Conservation (phyloP, 2,797 vertebrate genomes). For the Tragelaphus eurycerus region DNA sequence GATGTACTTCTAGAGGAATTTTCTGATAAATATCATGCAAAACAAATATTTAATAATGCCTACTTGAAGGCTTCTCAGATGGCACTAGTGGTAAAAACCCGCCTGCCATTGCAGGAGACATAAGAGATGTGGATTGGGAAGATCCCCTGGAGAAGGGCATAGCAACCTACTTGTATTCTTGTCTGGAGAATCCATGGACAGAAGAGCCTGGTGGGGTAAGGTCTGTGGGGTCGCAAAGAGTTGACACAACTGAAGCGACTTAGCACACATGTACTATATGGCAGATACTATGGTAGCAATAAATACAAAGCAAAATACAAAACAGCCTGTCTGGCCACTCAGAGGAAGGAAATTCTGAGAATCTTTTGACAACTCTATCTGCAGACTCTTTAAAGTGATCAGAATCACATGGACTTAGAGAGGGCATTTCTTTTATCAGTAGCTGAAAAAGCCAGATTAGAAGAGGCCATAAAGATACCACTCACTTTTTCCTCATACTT, state of each 20-base stretch:
- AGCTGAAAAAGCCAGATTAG: background rate
- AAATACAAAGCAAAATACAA: background rate
- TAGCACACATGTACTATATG: background rate
- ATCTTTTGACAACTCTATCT: background rate
- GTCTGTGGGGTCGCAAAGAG: background rate
- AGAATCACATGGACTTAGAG: background rate
- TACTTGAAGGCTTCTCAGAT: background rate
- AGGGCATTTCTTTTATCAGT: background rate
- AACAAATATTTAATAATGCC: constrained; percentile 8
- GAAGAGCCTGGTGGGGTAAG: background rate
- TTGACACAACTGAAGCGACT: background rate
- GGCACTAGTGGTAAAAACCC: background rate
- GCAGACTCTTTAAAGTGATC: background rate
- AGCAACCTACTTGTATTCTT: background rate
- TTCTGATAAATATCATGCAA: background rate
- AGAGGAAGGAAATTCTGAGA: background rate
- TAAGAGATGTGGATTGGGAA: background rate
- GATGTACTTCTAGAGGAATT: background rate
- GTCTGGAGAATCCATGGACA: background rate
- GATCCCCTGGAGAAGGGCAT: background rate
- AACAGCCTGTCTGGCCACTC: background rate
- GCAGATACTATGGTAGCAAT: background rate
- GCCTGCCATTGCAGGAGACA: background rate
- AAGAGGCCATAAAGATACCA: background rate
- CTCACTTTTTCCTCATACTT: background rate